Evolutionary conservation across 2,113 vertebrate species (phyloP).

Genomic region (Rhinoptilus africanus): DNA sequence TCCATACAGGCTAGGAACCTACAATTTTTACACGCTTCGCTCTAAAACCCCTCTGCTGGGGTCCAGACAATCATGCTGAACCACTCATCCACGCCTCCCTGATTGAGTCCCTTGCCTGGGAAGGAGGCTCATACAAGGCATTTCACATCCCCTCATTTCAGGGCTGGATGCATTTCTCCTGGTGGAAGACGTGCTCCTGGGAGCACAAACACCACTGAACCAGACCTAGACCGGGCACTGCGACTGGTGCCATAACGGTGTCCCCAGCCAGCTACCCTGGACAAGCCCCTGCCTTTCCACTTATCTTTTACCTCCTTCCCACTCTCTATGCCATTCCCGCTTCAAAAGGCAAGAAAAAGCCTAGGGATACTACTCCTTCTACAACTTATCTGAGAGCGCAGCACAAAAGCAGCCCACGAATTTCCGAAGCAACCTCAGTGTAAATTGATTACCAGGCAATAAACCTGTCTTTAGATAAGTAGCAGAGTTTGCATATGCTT

Average conservation of each 20-base stretch:
- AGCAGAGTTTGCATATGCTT: slow-evolving; percentile 21
- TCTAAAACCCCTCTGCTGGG: not conserved
- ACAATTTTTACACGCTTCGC: not conserved
- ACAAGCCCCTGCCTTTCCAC: not conserved
- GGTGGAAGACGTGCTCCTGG: fast-evolving
- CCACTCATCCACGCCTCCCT: fast-evolving
- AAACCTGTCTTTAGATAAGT: slow-evolving; percentile 42
- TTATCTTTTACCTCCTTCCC: not conserved
- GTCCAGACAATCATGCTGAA: not conserved
- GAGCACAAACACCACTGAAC: not conserved
- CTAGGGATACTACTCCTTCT: fast-evolving
- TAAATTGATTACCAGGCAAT: slow-evolving; percentile 48
- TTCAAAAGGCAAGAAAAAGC: not conserved
- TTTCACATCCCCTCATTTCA: fast-evolving
- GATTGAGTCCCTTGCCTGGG: not conserved
- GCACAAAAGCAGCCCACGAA: not conserved
- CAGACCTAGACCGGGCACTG: not conserved
- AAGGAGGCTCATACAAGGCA: too few relatives aligned
- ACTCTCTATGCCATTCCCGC: not conserved
- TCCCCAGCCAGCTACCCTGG: not conserved
- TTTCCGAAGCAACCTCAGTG: not conserved
- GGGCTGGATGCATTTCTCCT: not conserved
- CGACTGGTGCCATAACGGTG: fast-evolving
- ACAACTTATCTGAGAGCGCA: not conserved
- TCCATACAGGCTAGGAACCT: not conserved